Conservation (phyloP, 2,113 vertebrate species). For the Equus przewalskii region DNA sequence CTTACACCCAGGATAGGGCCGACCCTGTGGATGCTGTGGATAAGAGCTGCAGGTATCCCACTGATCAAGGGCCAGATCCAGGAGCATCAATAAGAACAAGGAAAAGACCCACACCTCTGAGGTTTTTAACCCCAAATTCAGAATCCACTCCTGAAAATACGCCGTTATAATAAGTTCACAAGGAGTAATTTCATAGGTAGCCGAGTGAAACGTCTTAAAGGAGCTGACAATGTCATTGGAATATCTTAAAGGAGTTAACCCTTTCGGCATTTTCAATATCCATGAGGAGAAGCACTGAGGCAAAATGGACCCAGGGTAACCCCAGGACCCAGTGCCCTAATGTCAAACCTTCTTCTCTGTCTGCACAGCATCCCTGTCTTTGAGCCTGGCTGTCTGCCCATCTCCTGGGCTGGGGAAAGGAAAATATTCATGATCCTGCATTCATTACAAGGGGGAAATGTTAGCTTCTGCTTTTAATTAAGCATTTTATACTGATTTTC, state of each 20-base stretch:
- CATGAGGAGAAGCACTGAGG: background rate
- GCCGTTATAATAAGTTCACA: background rate
- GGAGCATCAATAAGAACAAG: background rate
- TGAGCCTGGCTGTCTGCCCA: constrained; percentile 70
- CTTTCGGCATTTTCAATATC: background rate
- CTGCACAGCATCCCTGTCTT: constrained; percentile 20
- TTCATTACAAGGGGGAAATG: constrained; percentile 70
- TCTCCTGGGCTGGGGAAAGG: constrained; percentile 53
- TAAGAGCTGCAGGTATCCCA: background rate
- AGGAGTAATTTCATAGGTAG: background rate
- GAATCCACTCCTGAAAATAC: background rate
- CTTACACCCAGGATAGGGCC: background rate
- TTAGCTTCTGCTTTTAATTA: constrained; percentile 82
- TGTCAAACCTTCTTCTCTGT: constrained; percentile 45
- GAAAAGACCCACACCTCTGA: background rate
- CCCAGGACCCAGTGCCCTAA: background rate
- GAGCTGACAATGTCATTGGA: background rate
- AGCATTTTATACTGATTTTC: constrained; percentile 78
- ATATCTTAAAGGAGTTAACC: background rate
- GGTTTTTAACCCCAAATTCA: background rate
- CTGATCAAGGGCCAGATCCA: background rate
- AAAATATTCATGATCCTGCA: constrained; percentile 73
- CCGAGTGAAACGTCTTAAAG: constrained; percentile 22
- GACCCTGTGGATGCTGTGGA: background rate
- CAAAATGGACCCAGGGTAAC: background rate